Evolutionary conservation across 2,888 invertebrate genomes (phyloP), one percentile per base, ranked within the genome.

Genomic region (Agrochola circellaris): DNA sequence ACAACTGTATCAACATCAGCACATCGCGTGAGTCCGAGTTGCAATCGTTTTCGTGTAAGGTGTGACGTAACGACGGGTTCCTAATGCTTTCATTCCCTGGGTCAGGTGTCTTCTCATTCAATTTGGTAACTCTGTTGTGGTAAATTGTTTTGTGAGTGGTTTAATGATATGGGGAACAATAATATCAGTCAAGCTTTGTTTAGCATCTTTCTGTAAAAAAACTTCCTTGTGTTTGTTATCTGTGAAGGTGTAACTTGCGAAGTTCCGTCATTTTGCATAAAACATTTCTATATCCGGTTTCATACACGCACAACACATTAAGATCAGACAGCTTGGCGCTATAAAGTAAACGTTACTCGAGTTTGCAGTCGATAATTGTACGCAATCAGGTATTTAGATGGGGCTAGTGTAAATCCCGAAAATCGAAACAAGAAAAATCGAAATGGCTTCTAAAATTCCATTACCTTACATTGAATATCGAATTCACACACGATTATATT

Each of bases 31-130:
- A 85, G 64, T 61, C 1, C 66, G 54, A 83, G 68, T 58, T 79
- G 71, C 74, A 77, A 76, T 73, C 60, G 48, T 81, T 86, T 86
- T 84, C 56, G 71, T 74, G 73, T 77, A 77, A 83, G 23, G 30
- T 60, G 30, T 86, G 81, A 86, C 51, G 85, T 79, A 84, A 86
- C 4, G 17, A 23, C 8, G n/a, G 54, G 48, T 82, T 4, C 34
- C 3, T 34, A 71, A 82, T 62, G 26, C 7, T 26, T 62, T 11
- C 42, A 34, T 23, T 60, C 77, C 79, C 62, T 84, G 60, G 84
- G 86, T 79, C 84, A 85, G 69, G 42, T 65, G 62, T 58, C 78
- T 86, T 58, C 48, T 65, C 38, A 80, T 75, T 61, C n/a, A 68
- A 81, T 74, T 66, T 58, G 20, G 20, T 56, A 58, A 67, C 54